Evolutionary conservation across 2,113 vertebrate species (phyloP), one percentile per base, ranked within the genome.

Genomic region (Aix galericulata): DNA sequence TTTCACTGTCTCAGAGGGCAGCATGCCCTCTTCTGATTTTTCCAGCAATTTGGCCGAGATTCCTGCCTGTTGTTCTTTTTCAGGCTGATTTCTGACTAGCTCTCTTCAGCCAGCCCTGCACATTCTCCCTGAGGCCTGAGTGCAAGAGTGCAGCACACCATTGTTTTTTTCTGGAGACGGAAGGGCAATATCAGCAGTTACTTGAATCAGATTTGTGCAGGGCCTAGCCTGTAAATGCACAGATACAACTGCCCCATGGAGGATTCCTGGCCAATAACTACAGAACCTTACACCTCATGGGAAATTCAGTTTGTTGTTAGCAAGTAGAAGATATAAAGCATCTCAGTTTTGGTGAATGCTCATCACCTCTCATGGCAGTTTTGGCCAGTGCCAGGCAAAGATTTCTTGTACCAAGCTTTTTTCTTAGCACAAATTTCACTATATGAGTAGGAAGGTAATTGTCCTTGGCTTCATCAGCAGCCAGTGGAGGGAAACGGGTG

Each of bases 191-290:
- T 16, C 17, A 62, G 67, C 52, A 53, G 84, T 62, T 75, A 6
- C 31, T 56, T 38, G 56, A 17, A 17, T 62, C 36, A 38, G n/a
- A 25, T 58, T 27, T 38, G 32, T 38, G 42, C 59, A 69, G 48
- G 16, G n/a, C 11, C 42, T 42, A 59, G 42, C 34, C 44, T 6
- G 1, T 15, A 32, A 40, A 52, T 17, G 12, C 36, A 27, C 26
- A 74, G 82, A 11, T 31, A 25, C 22, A 66, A 36, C 0, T 60
- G 31, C 25, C 27, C 38, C 0, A 0, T 38, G 20, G 46, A 83
- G 38, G 20, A 52, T 72, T 88, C 46, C 60, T 88, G 73, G 17
- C 60, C 11, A 16, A 13, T 17, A 44, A 26, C 82, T 77, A 12
- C 58, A 88, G 36, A 36, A 36, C 38, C 29, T 79, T 72, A 66